Evolutionary conservation across 1,140 invertebrate genomes (phyloP).

Genomic region (Panonychus citri): DNA sequence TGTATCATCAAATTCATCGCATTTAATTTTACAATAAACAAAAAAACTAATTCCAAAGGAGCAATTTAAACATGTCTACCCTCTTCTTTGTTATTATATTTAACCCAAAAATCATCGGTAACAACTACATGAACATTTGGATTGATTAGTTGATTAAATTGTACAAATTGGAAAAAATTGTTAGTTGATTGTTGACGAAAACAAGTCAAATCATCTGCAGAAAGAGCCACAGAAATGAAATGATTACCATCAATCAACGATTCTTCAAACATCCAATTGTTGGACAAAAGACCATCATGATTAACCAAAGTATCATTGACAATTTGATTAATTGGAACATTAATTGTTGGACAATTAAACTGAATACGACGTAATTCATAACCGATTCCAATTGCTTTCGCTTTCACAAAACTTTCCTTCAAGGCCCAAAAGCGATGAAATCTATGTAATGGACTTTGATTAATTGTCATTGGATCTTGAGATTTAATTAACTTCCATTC

Average conservation of each 20-base stretch:
- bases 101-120: no score
- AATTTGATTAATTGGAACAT: conserved; percentile 24
- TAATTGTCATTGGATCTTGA: background rate
- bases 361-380: conserved; percentile 45
- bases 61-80: no score
- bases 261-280: conserved; percentile 65
- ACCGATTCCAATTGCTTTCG: conserved; percentile 57
- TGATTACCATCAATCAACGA: conserved; percentile 50
- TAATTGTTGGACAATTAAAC: conserved; percentile 37
- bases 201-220: background rate
- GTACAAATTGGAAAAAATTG: no score
- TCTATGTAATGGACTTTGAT: conserved; percentile 13
- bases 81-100: no score
- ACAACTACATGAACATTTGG: no score
- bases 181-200: no score
- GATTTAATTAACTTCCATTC: conserved; percentile 53
- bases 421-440: conserved; percentile 39
- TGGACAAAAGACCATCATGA: conserved; percentile 32
- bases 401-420: conserved; percentile 90
- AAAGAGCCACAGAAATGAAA: conserved; percentile 46
- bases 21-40: no score
- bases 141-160: no score
- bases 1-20: no score
- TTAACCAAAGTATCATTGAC: conserved; percentile 40
- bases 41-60: no score